Evolutionary conservation across 2,113 vertebrate genomes (phyloP).

Genomic region (Chionomys nivalis): DNA sequence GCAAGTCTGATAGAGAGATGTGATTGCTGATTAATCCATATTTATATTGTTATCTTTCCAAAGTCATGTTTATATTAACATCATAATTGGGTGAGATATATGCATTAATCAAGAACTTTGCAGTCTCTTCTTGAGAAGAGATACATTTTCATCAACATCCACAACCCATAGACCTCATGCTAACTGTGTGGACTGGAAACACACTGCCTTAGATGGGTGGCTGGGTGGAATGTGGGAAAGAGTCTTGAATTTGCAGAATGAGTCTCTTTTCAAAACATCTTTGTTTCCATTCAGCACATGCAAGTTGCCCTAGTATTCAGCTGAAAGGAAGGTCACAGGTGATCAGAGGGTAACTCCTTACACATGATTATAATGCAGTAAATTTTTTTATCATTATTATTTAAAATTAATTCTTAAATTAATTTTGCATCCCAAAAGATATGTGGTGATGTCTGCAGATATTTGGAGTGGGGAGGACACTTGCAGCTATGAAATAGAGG

Average conservation of each 20-base stretch:
- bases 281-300: neutral
- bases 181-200: neutral
- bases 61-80: slow-evolving; percentile 74
- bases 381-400: neutral
- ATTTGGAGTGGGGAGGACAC: neutral
- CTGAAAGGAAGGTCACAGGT: neutral
- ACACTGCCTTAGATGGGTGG: neutral
- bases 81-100: slow-evolving; percentile 62
- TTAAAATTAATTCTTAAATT: slow-evolving; percentile 45
- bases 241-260: neutral
- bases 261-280: neutral
- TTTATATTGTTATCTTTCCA: slow-evolving; percentile 70
- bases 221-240: accelerated
- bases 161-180: neutral
- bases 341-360: neutral
- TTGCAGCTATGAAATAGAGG: neutral
- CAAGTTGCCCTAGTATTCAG: neutral
- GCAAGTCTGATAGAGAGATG: slow-evolving; percentile 41
- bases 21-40: slow-evolving; percentile 72
- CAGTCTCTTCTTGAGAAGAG: slow-evolving; percentile 33
- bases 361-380: neutral
- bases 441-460: neutral
- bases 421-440: neutral
- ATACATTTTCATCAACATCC: slow-evolving; percentile 26
- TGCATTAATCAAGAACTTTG: slow-evolving; percentile 54